Evolutionary conservation across 2,888 invertebrate genomes (phyloP).

Genomic region (Oxystoma pomonae): DNA sequence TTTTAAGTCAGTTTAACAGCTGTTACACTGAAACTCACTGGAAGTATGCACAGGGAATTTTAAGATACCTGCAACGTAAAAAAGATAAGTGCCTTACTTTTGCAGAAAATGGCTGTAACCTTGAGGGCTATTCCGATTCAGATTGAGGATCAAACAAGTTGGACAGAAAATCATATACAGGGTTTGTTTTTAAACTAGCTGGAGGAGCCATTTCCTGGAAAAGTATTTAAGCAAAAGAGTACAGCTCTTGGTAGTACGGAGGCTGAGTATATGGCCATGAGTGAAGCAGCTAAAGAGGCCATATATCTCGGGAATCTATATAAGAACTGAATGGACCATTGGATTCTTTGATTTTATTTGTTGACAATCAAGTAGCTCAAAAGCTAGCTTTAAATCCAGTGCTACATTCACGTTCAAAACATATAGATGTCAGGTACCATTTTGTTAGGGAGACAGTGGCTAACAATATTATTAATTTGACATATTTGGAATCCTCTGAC

Average conservation of each 20-base stretch:
- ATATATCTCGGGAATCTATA: neutral
- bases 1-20: slow-evolving; percentile 3
- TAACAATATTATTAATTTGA: no score
- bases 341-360: no score
- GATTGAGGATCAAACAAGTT: neutral
- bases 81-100: neutral
- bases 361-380: no score
- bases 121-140: neutral
- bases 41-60: neutral
- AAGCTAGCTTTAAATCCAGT: no score
- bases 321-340: no score
- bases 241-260: neutral
- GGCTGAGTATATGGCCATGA: neutral
- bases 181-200: neutral
- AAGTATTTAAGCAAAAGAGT: neutral
- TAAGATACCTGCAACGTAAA: neutral
- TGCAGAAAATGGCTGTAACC: neutral
- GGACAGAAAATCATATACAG: neutral
- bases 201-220: neutral
- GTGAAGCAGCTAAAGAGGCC: neutral
- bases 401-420: no score
- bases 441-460: no score
- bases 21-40: slow-evolving; percentile 1
- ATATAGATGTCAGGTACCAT: no score
- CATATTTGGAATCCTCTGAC: no score